Evolutionary conservation across 2,888 invertebrate genomes (phyloP).

Genomic region (Pollenia labialis): DNA sequence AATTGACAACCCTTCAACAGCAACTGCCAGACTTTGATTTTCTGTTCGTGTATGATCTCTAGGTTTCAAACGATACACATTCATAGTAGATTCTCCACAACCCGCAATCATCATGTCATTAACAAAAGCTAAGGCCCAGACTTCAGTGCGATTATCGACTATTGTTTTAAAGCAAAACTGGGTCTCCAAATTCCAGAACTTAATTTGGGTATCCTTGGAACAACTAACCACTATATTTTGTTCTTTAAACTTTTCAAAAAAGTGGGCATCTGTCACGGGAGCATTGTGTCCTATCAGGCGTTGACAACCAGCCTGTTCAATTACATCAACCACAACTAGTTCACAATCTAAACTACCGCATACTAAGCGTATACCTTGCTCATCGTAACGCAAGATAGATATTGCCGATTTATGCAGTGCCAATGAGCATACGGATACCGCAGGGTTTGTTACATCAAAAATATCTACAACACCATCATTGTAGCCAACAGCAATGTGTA

Average conservation of each 20-base stretch:
- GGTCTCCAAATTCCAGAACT: slow-evolving; percentile 98
- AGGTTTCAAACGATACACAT: slow-evolving; percentile 92
- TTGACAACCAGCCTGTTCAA: slow-evolving; percentile 95
- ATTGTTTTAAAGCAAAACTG: slow-evolving; percentile 98
- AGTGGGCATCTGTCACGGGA: slow-evolving; percentile 91
- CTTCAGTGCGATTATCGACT: slow-evolving; percentile 93
- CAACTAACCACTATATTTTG: slow-evolving; percentile 89
- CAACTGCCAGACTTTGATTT: slow-evolving; percentile 85
- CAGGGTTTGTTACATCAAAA: slow-evolving; percentile 90
- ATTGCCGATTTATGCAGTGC: slow-evolving; percentile 94
- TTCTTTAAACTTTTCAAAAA: slow-evolving; percentile 85
- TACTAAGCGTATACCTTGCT: slow-evolving; percentile 92
- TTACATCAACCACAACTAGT: slow-evolving; percentile 96
- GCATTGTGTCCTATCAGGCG: slow-evolving; percentile 97
- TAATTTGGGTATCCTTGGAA: slow-evolving; percentile 97
- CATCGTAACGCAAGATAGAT: slow-evolving; percentile 92
- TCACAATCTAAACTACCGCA: slow-evolving; percentile 96
- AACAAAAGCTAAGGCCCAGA: slow-evolving; percentile 93
- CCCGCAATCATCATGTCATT: slow-evolving; percentile 95
- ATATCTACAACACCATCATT: slow-evolving; percentile 94
- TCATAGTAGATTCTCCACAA: slow-evolving; percentile 91
- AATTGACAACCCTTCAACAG: slow-evolving; percentile 82
- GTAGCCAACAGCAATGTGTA: slow-evolving; percentile 95
- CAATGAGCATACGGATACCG: slow-evolving; percentile 87
- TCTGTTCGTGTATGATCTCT: slow-evolving; percentile 83